These are phyloP conservation scores for Chloebia gouldiae DNA, from an alignment of 2,113 vertebrate genomes.

Conservation along the genomic window DNA sequence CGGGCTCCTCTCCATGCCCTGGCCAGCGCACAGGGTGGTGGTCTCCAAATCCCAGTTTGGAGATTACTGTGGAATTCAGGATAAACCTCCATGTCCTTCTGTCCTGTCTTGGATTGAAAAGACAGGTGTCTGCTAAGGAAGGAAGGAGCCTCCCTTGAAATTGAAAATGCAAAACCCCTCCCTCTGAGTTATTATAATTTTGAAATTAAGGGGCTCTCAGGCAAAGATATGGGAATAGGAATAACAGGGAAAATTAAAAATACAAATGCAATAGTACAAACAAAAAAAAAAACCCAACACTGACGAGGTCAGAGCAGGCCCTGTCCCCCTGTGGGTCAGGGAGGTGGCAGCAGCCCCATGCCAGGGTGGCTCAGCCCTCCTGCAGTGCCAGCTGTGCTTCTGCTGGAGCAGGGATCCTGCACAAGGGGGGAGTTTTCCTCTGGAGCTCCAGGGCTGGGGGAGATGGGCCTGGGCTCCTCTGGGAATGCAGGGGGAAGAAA, in stretches of 20 bases:
- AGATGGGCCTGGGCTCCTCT: too few species aligned
- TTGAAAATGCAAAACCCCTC: neutral
- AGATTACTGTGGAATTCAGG: neutral
- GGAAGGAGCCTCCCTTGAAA: neutral
- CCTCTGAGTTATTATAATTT: neutral
- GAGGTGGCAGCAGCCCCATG: too few species aligned
- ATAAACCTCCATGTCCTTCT: neutral
- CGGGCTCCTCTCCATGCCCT: neutral
- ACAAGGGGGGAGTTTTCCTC: too few species aligned
- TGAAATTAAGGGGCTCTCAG: neutral
- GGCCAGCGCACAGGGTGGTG: neutral
- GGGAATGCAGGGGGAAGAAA: too few species aligned
- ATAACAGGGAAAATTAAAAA: neutral
- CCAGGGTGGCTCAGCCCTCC: neutral
- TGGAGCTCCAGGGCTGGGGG: too few species aligned
- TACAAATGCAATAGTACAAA: neutral
- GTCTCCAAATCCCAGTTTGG: neutral
- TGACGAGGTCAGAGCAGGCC: too few species aligned
- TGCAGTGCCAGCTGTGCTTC: neutral
- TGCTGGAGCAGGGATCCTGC: too few species aligned
- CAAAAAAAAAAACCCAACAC: too few species aligned
- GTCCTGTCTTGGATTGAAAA: neutral
- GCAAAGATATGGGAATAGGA: neutral
- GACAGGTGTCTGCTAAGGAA: neutral
- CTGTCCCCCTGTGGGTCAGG: too few species aligned